Evolutionary conservation across 2,797 vertebrate species (phyloP).

Genomic region (Gobio occitaniae): DNA sequence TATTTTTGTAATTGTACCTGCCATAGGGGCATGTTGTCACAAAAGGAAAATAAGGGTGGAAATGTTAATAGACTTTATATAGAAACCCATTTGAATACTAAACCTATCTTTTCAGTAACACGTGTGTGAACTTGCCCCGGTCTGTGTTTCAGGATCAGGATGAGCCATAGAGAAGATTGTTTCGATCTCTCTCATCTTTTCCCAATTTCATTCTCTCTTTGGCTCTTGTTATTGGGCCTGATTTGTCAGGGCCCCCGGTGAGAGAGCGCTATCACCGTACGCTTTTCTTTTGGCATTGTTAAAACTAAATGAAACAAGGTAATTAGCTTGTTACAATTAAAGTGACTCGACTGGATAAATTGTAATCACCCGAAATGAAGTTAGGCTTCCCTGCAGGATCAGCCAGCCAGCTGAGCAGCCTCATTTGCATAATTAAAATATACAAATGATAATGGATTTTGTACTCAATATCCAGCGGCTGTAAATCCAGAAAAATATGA

Average conservation of each 20-base stretch:
- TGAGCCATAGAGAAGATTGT: not conserved
- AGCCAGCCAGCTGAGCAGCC: conserved; percentile 97
- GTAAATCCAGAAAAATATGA: conserved; percentile 98
- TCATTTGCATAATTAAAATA: conserved; percentile 99
- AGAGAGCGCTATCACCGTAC: conserved; percentile 82
- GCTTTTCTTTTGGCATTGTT: conserved; percentile 94
- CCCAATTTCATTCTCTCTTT: conserved; percentile 35
- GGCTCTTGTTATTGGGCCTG: conserved; percentile 54
- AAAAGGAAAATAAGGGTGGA: not conserved
- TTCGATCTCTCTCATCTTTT: conserved; percentile 24
- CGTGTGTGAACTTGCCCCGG: not conserved
- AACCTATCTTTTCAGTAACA: not conserved
- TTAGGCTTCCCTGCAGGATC: conserved; percentile 97
- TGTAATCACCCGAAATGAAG: conserved; percentile 99
- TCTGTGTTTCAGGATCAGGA: not conserved
- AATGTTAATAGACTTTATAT: not conserved
- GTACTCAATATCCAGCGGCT: conserved; percentile 99
- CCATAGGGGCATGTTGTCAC: not conserved
- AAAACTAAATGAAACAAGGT: conserved; percentile 99
- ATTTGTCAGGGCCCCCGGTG: conserved; percentile 43
- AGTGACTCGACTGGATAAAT: conserved; percentile 99
- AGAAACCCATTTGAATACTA: not conserved
- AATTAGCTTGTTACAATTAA: conserved; percentile 99
- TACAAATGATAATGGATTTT: conserved; percentile 99
- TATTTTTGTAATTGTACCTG: not conserved